phyloP scores from a whole-genome alignment of 1,140 invertebrate genomes.

The Drosophila leontia region DNA sequence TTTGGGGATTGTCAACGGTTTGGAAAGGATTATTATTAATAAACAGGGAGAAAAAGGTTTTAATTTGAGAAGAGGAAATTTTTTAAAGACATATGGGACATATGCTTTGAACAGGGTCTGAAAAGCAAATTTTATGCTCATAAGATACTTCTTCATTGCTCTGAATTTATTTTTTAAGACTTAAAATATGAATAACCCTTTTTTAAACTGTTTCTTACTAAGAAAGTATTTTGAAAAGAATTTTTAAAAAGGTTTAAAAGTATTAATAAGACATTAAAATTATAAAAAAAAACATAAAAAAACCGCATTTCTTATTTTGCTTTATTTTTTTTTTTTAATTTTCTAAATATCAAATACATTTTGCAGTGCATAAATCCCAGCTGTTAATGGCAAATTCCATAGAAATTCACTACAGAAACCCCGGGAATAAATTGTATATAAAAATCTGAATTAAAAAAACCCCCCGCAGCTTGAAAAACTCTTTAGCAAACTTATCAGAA shows the following conservation, averaged over 20 bases:
- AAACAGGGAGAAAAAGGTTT: slow-evolving; percentile 1
- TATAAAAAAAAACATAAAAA: background rate
- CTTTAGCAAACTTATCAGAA: slow-evolving; percentile 23
- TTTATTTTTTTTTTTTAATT: background rate
- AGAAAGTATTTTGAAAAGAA: background rate
- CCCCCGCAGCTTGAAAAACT: slow-evolving; percentile 22
- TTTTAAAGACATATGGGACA: background rate
- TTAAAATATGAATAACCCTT: background rate
- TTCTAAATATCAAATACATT: background rate
- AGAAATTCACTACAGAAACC: slow-evolving; percentile 1
- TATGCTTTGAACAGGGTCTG: background rate
- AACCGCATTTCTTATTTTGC: background rate
- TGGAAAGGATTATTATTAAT: slow-evolving; percentile 34
- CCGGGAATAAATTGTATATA: background rate
- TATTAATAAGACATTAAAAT: background rate
- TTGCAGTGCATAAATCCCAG: slow-evolving; percentile 10
- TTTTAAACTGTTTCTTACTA: background rate
- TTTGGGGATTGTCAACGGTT: slow-evolving; percentile 48
- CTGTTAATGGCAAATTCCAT: slow-evolving; percentile 22
- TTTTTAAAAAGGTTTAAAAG: background rate
- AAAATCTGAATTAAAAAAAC: background rate
- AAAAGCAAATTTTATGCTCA: no score
- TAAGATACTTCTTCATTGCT: background rate
- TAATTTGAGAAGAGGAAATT: no score
- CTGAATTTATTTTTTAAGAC: background rate